phyloP scores from a whole-genome alignment of 2,113 vertebrate genomes.

The Oncorhynchus tshawytscha region DNA sequence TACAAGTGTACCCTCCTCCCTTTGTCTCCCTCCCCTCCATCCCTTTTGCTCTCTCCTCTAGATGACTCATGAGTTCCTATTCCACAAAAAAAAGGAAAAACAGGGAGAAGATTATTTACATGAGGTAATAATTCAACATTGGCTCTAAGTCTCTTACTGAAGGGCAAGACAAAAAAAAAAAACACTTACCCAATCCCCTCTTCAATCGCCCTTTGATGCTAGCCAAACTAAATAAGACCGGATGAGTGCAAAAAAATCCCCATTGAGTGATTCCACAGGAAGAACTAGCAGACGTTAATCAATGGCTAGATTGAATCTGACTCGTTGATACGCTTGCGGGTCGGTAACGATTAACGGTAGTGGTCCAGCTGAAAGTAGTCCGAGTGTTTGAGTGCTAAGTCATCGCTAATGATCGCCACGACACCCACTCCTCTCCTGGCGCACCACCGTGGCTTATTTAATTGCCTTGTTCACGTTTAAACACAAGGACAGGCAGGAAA shows the following conservation, averaged over 20 bases:
- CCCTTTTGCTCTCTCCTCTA: background rate
- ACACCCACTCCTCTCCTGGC: conserved; percentile 51
- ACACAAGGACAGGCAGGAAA: conserved; percentile 65
- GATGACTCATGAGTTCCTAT: conserved; percentile 52
- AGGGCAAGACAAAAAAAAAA: conserved; percentile 53
- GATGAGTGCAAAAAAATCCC: conserved; percentile 73
- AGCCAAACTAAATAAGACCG: conserved; percentile 69
- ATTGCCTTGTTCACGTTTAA: conserved; percentile 72
- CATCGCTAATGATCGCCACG: conserved; percentile 68
- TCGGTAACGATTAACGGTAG: conserved; percentile 31
- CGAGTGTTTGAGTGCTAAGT: conserved; percentile 71
- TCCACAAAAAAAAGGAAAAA: conserved; percentile 40
- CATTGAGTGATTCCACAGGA: conserved; percentile 69
- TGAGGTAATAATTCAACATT: conserved; percentile 71
- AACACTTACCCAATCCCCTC: conserved; percentile 64
- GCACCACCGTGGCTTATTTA: conserved; percentile 55
- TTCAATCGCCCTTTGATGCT: conserved; percentile 68
- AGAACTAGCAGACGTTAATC: conserved; percentile 73
- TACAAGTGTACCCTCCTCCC: conserved; percentile 49
- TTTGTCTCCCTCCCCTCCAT: conserved; percentile 52
- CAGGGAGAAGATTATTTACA: conserved; percentile 69
- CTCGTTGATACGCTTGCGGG: conserved; percentile 32
- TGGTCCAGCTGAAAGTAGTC: conserved; percentile 57
- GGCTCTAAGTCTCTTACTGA: conserved; percentile 61
- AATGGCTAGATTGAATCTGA: conserved; percentile 74